Conservation (phyloP, 1,140 invertebrate genomes). For the Choristoneura fumiferana region DNA sequence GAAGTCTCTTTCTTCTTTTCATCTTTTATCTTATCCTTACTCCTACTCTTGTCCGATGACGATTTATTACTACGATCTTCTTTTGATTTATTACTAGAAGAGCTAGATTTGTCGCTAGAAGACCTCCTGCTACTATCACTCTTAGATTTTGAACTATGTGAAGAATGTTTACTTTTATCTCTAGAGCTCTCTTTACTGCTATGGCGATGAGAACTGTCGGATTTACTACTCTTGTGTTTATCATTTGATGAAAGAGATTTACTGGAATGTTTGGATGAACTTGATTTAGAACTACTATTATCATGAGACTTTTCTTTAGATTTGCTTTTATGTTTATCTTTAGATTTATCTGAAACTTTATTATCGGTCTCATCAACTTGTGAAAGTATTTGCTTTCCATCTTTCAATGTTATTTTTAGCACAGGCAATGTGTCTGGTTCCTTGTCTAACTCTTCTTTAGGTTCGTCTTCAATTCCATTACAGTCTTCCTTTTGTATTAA, state of each 20-base stretch:
- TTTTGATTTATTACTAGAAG: slow-evolving; percentile 47
- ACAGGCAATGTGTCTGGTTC: slow-evolving; percentile 49
- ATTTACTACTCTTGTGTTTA: slow-evolving; percentile 68
- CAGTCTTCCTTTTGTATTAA: slow-evolving; percentile 26
- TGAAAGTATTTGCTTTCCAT: slow-evolving; percentile 85
- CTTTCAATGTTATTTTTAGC: slow-evolving; percentile 84
- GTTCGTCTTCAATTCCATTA: slow-evolving; percentile 55
- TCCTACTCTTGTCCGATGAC: slow-evolving; percentile 38
- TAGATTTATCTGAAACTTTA: slow-evolving; percentile 56
- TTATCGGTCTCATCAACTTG: slow-evolving; percentile 79
- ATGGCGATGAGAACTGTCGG: slow-evolving; percentile 63
- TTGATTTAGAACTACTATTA: slow-evolving; percentile 75
- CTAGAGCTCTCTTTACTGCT: slow-evolving; percentile 66
- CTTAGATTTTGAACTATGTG: slow-evolving; percentile 65
- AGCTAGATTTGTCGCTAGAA: slow-evolving; percentile 43
- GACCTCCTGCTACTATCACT: slow-evolving; percentile 50
- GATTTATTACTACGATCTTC: slow-evolving; percentile 34
- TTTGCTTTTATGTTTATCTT: slow-evolving; percentile 73
- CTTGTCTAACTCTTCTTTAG: slow-evolving; percentile 57
- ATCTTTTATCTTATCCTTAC: slow-evolving; percentile 63
- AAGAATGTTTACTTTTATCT: slow-evolving; percentile 70
- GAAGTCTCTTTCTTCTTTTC: slow-evolving; percentile 75
- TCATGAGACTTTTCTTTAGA: slow-evolving; percentile 56
- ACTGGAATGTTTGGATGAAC: slow-evolving; percentile 77
- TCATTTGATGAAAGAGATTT: slow-evolving; percentile 75